These are phyloP conservation scores for Anisognathus igniventris DNA, from an alignment of 2,797 vertebrate species.

Conservation along the genomic window DNA sequence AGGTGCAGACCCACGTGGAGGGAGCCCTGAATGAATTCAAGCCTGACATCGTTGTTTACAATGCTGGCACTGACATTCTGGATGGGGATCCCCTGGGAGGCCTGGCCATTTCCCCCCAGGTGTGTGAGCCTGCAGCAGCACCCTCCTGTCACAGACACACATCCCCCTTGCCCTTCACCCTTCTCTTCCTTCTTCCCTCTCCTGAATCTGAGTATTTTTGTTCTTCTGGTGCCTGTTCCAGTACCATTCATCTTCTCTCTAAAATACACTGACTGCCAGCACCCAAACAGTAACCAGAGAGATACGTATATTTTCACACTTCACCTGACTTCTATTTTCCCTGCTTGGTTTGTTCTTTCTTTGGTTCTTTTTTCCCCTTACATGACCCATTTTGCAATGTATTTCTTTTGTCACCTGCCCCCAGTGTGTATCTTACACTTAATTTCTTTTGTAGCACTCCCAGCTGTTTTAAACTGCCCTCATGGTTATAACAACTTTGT, in stretches of 20 bases:
- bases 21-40: slow-evolving; percentile 83
- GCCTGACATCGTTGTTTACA: slow-evolving; percentile 89
- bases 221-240: neutral
- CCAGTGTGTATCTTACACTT: neutral
- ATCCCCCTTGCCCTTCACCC: neutral
- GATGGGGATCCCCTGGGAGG: slow-evolving; percentile 93
- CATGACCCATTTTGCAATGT: neutral
- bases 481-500: neutral
- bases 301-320: neutral
- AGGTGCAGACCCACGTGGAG: slow-evolving; percentile 84
- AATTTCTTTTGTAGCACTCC: neutral
- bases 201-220: neutral
- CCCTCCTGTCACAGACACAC: fast-evolving
- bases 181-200: neutral
- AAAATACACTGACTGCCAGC: neutral
- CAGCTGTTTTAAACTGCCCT: neutral
- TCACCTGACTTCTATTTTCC: neutral
- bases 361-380: neutral
- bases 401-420: neutral
- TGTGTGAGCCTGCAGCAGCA: slow-evolving; percentile 10
- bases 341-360: neutral
- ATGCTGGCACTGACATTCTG: slow-evolving; percentile 91
- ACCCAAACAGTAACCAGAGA: neutral
- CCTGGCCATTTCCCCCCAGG: slow-evolving; percentile 91
- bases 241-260: neutral